phyloP scores from a whole-genome alignment of 2,113 vertebrate genomes.

The Nestor notabilis region DNA sequence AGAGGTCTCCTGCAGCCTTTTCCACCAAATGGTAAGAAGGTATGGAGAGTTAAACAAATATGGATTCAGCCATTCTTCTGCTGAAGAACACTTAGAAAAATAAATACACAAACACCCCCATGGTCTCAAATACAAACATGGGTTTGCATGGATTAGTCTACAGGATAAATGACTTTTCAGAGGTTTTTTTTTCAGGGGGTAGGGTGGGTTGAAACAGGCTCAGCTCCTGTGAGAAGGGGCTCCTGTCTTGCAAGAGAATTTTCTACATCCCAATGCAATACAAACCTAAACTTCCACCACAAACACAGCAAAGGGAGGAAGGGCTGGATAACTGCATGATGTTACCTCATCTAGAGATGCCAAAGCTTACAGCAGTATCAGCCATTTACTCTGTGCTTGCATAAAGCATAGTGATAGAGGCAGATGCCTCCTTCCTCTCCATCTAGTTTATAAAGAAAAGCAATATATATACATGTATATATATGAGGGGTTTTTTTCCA shows the following conservation, averaged over 20 bases:
- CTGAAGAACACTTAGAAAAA: background rate
- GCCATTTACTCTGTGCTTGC: background rate
- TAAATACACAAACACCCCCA: background rate
- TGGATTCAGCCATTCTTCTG: background rate
- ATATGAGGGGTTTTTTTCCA: background rate
- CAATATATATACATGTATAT: background rate
- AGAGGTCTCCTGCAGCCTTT: background rate
- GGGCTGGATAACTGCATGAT: background rate
- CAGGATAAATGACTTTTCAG: background rate
- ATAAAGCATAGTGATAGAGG: background rate
- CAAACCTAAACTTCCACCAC: background rate
- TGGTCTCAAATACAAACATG: background rate
- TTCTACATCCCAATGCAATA: background rate
- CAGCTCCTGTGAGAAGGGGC: background rate
- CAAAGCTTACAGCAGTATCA: background rate
- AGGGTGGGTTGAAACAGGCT: background rate
- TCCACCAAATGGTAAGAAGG: no score
- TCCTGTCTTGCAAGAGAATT: background rate
- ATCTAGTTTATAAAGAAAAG: background rate
- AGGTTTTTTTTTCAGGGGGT: background rate
- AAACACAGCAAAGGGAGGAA: background rate
- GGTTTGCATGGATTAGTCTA: background rate
- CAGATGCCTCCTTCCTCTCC: background rate
- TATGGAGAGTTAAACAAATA: background rate
- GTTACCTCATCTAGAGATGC: background rate